Conservation (phyloP, 2,797 vertebrate genomes). For the Sebastes flavidus region DNA sequence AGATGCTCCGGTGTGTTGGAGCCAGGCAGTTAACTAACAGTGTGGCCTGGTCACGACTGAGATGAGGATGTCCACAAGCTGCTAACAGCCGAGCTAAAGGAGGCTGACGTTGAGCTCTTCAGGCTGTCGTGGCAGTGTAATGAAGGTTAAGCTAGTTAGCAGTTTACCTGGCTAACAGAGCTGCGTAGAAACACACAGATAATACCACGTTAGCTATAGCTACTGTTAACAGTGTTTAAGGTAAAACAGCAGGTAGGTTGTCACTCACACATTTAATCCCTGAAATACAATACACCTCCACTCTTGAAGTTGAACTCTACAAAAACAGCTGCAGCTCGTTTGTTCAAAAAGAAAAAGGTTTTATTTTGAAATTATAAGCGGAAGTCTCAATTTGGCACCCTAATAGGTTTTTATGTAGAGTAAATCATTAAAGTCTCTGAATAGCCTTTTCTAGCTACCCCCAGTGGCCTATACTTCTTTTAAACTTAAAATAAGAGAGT, state of each 20-base stretch:
- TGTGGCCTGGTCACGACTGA: slow-evolving; percentile 70
- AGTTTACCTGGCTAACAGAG: slow-evolving; percentile 18
- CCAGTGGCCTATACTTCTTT: neutral
- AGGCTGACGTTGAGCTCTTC: slow-evolving; percentile 47
- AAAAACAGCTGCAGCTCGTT: neutral
- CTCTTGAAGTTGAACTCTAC: neutral
- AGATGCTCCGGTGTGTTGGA: slow-evolving; percentile 13
- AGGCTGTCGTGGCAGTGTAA: slow-evolving; percentile 63
- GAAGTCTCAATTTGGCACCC: slow-evolving; percentile 10
- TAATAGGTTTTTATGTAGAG: too few relatives aligned
- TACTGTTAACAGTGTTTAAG: neutral
- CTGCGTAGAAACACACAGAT: slow-evolving; percentile 5
- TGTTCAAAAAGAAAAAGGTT: neutral
- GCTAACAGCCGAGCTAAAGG: slow-evolving; percentile 52
- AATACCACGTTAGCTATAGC: neutral
- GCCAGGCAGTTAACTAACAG: neutral
- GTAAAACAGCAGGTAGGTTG: neutral
- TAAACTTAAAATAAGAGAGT: too few relatives aligned
- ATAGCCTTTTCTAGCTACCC: too few relatives aligned
- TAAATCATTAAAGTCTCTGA: too few relatives aligned
- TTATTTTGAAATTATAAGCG: slow-evolving; percentile 41
- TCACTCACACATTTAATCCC: neutral
- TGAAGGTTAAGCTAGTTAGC: slow-evolving; percentile 38
- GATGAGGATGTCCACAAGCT: slow-evolving; percentile 36
- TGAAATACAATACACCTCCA: neutral